phyloP scores from a whole-genome alignment of 2,888 invertebrate species.

The Heliconius sara region DNA sequence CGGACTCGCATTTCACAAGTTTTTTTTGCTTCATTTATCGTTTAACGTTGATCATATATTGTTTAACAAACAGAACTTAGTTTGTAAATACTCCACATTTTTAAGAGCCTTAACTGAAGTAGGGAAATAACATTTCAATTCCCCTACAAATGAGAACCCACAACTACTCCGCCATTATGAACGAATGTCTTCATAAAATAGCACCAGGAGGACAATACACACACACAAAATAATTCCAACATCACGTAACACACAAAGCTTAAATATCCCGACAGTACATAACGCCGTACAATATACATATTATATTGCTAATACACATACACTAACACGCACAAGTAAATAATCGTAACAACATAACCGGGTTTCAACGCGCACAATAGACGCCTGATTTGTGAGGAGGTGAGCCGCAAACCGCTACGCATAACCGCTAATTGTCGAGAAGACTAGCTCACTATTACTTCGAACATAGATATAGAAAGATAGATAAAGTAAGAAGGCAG shows the following conservation, averaged over 20 bases:
- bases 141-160: no score
- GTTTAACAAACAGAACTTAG: no score
- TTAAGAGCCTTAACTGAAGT: no score
- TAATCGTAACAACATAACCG: slow-evolving; percentile 16
- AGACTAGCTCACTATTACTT: slow-evolving; percentile 18
- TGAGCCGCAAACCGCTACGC: slow-evolving; percentile 41
- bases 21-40: no score
- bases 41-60: no score
- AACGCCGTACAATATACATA: neutral
- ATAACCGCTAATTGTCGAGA: slow-evolving; percentile 35
- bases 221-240: no score
- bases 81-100: no score
- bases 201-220: no score
- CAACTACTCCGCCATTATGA: no score
- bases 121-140: no score
- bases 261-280: neutral
- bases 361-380: slow-evolving; percentile 46
- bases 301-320: slow-evolving; percentile 4
- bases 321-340: slow-evolving; percentile 8
- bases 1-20: no score
- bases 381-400: slow-evolving; percentile 50
- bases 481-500: neutral
- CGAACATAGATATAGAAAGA: neutral
- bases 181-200: no score
- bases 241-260: neutral